Conservation (phyloP, 2,113 vertebrate genomes). For the Ia io region DNA sequence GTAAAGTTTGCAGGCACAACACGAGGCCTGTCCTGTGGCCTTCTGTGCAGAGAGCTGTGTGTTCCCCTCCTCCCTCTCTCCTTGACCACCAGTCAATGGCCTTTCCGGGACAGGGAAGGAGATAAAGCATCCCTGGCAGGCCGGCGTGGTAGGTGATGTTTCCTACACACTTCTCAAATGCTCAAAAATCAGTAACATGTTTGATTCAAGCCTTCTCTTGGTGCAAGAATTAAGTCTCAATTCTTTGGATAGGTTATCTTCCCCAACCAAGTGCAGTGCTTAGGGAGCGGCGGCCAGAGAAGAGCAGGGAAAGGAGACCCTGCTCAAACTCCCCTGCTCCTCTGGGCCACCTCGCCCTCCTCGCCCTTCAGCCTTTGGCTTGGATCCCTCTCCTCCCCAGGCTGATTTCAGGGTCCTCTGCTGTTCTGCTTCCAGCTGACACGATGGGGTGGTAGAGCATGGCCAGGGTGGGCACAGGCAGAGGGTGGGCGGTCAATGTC, state of each 20-base stretch:
- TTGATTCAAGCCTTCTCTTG: neutral
- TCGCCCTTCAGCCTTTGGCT: neutral
- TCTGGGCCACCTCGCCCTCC: neutral
- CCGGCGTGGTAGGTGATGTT: neutral
- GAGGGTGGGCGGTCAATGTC: too few species aligned
- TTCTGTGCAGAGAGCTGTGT: neutral
- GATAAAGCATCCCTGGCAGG: neutral
- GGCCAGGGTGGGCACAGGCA: neutral
- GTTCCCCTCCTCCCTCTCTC: neutral
- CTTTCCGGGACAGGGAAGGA: neutral
- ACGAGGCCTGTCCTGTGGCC: neutral
- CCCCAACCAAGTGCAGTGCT: neutral
- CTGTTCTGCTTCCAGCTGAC: neutral
- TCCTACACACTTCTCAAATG: constrained; percentile 72
- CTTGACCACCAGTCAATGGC: neutral
- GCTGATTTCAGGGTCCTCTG: neutral
- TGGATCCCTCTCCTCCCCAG: neutral
- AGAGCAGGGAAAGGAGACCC: neutral
- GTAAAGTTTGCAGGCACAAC: constrained; percentile 39
- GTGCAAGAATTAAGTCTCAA: neutral
- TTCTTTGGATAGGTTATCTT: neutral
- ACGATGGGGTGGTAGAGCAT: neutral
- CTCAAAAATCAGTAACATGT: neutral
- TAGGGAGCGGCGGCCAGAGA: neutral
- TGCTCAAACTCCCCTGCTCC: too few species aligned